A percentile compares a stretch with the other conserved stretches of the same genome.
These are phyloP conservation scores for Sebastes jordani DNA, from an alignment of 2,797 vertebrate species.

Conservation along the genomic window DNA sequence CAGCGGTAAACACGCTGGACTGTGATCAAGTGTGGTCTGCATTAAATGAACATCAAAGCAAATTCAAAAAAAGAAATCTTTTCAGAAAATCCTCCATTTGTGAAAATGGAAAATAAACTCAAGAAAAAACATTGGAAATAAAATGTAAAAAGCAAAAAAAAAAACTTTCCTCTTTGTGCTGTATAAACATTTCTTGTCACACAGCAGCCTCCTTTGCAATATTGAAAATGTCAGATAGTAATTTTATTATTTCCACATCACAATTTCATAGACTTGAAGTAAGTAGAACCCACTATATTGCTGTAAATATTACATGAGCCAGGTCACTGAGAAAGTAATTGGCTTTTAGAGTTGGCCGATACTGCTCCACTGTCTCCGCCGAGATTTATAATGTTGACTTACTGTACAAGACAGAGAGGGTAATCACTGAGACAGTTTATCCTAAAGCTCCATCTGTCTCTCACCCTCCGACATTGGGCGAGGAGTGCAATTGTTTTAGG, in stretches of 20 bases:
- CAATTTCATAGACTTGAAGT: slow-evolving; percentile 48
- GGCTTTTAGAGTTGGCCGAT: slow-evolving; percentile 74
- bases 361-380: slow-evolving; percentile 52
- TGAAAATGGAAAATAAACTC: background rate
- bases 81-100: background rate
- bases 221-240: slow-evolving; percentile 40
- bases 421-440: slow-evolving; percentile 72
- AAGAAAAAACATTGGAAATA: background rate
- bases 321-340: slow-evolving; percentile 75
- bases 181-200: background rate
- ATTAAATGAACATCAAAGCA: slow-evolving; percentile 34
- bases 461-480: slow-evolving; percentile 48
- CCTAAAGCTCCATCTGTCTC: slow-evolving; percentile 66
- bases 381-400: slow-evolving; percentile 79
- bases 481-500: slow-evolving; percentile 60
- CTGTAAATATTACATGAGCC: slow-evolving; percentile 77
- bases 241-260: slow-evolving; percentile 53
- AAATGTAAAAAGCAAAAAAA: background rate
- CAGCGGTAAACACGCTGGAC: slow-evolving; percentile 28
- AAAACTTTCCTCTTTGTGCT: background rate
- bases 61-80: background rate
- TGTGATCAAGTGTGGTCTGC: slow-evolving; percentile 5
- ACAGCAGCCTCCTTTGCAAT: background rate
- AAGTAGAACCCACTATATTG: slow-evolving; percentile 42
- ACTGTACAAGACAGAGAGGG: slow-evolving; percentile 71